phyloP scores from a whole-genome alignment of 2,113 vertebrate genomes.

The pig (Sus scrofa) region DNA sequence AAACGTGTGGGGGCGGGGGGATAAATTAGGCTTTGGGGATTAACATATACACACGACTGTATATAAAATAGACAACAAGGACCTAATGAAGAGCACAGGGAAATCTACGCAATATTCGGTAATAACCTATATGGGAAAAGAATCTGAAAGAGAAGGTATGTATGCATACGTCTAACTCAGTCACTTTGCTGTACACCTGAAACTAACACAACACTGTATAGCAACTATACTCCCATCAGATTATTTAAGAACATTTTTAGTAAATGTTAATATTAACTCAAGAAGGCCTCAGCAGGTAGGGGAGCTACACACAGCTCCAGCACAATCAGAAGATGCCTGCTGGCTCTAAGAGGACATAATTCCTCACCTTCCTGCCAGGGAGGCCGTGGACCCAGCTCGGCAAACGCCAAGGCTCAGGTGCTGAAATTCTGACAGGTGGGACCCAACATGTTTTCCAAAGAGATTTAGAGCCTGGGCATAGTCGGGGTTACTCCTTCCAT shows the following conservation, averaged over 20 bases:
- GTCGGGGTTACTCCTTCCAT: not conserved
- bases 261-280: constrained; percentile 1
- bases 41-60: no score
- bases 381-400: not conserved
- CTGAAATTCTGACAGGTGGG: not conserved
- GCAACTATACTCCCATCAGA: no score
- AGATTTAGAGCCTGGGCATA: not conserved
- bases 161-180: no score
- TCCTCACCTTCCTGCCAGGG: not conserved
- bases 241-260: constrained; percentile 73
- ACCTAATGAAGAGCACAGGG: no score
- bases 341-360: not conserved
- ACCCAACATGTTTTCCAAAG: not conserved
- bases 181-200: no score
- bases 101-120: no score
- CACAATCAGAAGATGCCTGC: not conserved
- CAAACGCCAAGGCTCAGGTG: not conserved
- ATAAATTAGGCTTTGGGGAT: no score
- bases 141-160: no score
- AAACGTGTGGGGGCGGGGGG: no score
- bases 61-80: no score
- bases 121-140: no score
- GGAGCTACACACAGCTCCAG: not conserved
- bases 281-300: constrained; percentile 83
- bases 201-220: no score